phyloP scores from a whole-genome alignment of 2,797 vertebrate species.

The Microhierax caerulescens region DNA sequence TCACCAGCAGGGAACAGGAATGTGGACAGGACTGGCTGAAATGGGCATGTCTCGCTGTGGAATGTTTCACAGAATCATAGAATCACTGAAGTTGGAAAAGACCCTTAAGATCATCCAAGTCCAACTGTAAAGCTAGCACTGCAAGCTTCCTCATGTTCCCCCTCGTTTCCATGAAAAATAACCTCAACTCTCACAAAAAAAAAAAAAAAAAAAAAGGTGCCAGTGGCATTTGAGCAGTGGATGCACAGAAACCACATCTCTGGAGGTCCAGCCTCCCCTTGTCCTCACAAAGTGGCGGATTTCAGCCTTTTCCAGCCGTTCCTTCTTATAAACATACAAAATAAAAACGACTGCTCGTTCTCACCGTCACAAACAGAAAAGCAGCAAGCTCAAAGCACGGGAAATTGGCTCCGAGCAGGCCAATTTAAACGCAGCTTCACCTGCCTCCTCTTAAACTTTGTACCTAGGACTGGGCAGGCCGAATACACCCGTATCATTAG shows the following conservation, averaged over 20 bases:
- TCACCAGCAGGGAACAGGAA: neutral
- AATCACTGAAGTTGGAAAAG: no score
- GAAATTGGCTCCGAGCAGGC: neutral
- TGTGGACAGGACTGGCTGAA: neutral
- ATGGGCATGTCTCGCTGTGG: fast-evolving
- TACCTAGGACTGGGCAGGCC: neutral
- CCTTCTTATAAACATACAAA: neutral
- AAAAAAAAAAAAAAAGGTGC: neutral
- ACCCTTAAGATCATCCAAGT: no score
- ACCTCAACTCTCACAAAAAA: no score
- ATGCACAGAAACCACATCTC: no score
- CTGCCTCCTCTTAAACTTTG: neutral
- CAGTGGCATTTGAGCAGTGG: neutral
- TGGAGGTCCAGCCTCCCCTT: neutral
- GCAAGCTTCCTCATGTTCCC: neutral
- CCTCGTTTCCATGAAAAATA: neutral
- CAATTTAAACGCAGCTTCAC: neutral
- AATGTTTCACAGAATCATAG: neutral
- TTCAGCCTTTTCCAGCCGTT: neutral
- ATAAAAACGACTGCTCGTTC: fast-evolving
- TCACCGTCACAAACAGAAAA: neutral
- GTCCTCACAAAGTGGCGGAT: no score
- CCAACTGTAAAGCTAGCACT: no score
- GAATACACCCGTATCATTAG: fast-evolving
- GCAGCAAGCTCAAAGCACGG: neutral